Evolutionary conservation across 2,888 invertebrate species (phyloP).

Genomic region (Aleiodes leptofemur): DNA sequence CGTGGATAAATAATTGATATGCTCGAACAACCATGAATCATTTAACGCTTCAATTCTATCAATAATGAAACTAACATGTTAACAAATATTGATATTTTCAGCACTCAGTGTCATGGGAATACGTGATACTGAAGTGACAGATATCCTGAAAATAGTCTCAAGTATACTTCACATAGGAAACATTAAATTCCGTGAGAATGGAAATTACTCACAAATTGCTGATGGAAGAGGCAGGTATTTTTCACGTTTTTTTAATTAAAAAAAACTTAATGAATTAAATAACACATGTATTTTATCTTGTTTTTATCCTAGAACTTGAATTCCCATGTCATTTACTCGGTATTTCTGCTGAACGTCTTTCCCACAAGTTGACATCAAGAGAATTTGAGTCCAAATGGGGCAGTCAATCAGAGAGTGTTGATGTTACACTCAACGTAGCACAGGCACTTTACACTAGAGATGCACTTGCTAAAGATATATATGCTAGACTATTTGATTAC

Average conservation of each 20-base stretch:
- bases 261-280: conserved; percentile 7
- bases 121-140: conserved; percentile 76
- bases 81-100: conserved; percentile 57
- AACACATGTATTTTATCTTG: conserved; percentile 21
- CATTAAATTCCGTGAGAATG: conserved; percentile 78
- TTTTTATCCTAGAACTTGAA: conserved; percentile 76
- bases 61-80: neutral
- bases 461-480: conserved; percentile 81
- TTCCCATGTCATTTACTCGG: conserved; percentile 81
- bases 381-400: conserved; percentile 84
- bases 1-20: neutral
- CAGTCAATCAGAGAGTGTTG: conserved; percentile 79
- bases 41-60: conserved; percentile 1
- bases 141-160: conserved; percentile 78
- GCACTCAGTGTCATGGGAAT: conserved; percentile 82
- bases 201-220: conserved; percentile 78
- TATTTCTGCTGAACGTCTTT: conserved; percentile 77
- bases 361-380: conserved; percentile 79
- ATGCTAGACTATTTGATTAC: conserved; percentile 81
- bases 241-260: conserved; percentile 11
- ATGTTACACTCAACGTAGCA: conserved; percentile 80
- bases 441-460: conserved; percentile 81
- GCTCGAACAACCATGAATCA: conserved; percentile 8
- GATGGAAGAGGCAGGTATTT: conserved; percentile 77
- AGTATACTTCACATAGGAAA: conserved; percentile 82